These are phyloP conservation scores for Henricia sp. DNA, from an alignment of 53 echinoderm and acorn worm genomes.

Conservation along the genomic window DNA sequence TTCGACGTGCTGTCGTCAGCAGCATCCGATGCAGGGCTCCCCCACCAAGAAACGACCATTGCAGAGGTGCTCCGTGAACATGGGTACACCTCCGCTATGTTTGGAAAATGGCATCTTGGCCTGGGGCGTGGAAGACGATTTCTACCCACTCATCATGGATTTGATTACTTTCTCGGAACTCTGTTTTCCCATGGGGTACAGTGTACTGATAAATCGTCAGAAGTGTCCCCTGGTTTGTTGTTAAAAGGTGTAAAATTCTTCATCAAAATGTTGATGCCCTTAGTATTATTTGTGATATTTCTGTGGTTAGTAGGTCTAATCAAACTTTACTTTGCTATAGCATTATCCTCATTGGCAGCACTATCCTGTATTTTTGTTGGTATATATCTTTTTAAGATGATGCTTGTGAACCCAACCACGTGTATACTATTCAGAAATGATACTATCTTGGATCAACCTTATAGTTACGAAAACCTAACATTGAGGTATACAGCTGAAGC, in stretches of 20 bases:
- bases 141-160: conserved; percentile 32
- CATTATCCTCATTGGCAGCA: background rate
- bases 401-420: background rate
- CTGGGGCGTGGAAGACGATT: conserved; percentile 18
- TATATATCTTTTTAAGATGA: background rate
- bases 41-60: conserved; percentile 43
- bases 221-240: background rate
- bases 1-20: conserved; percentile 19
- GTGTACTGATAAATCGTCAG: background rate
- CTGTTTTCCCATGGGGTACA: conserved; percentile 33
- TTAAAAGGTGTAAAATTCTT: background rate
- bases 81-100: conserved; percentile 34
- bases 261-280: background rate
- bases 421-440: conserved; percentile 30
- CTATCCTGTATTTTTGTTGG: background rate
- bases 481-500: conserved; percentile 25
- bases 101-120: conserved; percentile 59
- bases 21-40: conserved; percentile 39
- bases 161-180: conserved; percentile 26
- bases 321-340: background rate
- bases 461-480: conserved; percentile 36
- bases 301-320: background rate
- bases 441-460: conserved; percentile 29
- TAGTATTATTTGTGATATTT: background rate
- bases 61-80: conserved; percentile 18